Base-by-base conservation (phyloP, 2,888 invertebrate species). In the Synergus umbraculus region DNA sequence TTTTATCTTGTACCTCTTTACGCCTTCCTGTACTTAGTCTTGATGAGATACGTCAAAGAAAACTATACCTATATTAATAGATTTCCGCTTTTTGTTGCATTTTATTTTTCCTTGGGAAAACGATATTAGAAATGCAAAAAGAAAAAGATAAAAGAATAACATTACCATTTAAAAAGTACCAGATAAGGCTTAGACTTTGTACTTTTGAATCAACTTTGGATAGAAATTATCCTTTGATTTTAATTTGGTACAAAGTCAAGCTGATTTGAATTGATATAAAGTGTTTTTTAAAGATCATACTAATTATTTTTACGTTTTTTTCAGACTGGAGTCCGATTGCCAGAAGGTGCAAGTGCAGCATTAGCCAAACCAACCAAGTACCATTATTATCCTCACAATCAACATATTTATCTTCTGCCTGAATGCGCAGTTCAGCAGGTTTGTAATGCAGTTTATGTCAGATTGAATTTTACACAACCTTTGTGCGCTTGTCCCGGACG, bases 381-480 rank as follows among this genome's bases (percentile, higher is more conserved):
- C 93, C 97, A 98, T 92, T 97, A 97, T 93, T 97, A 97, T 92
- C 97, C 97, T 46, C 97, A 97, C 93, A 97, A 97, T 93, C 97
- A 97, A 93, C 97, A 97, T 93, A 96, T 97, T 90, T 97, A 97
- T 93, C 93, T 97, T 89, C 94, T 98, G 87, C 98, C 98, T 83
- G 98, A 98, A 93, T 98, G 98, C 93, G 98, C 98, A 85, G 97
- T 98, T 88, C 98, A 98, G 93, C 98, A 98, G 94, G 97, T 97
- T 86, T 98, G 98, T 93, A 98, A 97, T 92, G 98, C 98, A 1
- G 97, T 98, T 83, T 98, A 98, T 93, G 97, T 97, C 80, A 94
- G 98, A 81, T 93, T 98, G 85, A 98, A 98, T 93, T 97, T 97
- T 93, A 98, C 97, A 76, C 98, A 98, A 92, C 98, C 97, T 5